Base-by-base conservation (phyloP, 2,888 invertebrate species). In the Deilephila elpenor region DNA sequence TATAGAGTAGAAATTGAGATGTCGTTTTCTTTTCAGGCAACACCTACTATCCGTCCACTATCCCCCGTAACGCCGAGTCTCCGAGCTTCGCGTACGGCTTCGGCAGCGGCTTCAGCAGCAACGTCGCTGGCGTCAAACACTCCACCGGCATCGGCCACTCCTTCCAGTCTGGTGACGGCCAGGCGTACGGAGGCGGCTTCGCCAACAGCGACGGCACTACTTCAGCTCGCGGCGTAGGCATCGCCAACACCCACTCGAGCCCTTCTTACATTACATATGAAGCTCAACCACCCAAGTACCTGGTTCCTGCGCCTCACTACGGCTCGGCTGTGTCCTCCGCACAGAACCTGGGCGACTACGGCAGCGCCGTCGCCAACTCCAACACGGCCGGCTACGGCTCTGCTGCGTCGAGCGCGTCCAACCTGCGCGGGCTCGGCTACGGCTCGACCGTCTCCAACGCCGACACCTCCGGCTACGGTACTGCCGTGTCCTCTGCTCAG, bases 101-200 rank as follows among this genome's bases (percentile, higher is more conserved):
- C 72, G 94, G 94, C 70, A 91, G 89, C 72, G 93, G 93, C 11
- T 91, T 93, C 79, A 89, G 89, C 81, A 91, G 89, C 83, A 90
- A 92, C 82, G 89, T 94, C 74, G 93, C 90, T 0, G 94, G 94
- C 51, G 88, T 94, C 77, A 86, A 87, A 25, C 92, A 93, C 74
- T 89, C 93, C 14, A 84, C 86, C 32, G 88, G 92, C 71, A 86
- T 91, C 72, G 91, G 93, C 0, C 78, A 86, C 20, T 84, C 93
- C 59, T 91, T 90, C 87, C 85, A 86, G 72, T 87, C 83, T 71
- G 93, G 92, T 6, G 88, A 88, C 17, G 91, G 85, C 0, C 79
- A 86, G 64, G 92, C 93, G 0, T 92, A 89, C 74, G 93, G 92
- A 59, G 77, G 83, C 4, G 93, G 92, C 53, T 73, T 86, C 34